These are phyloP conservation scores for Drosophila maculinotata DNA, from an alignment of 2,888 invertebrate genomes.

Conservation along the genomic window DNA sequence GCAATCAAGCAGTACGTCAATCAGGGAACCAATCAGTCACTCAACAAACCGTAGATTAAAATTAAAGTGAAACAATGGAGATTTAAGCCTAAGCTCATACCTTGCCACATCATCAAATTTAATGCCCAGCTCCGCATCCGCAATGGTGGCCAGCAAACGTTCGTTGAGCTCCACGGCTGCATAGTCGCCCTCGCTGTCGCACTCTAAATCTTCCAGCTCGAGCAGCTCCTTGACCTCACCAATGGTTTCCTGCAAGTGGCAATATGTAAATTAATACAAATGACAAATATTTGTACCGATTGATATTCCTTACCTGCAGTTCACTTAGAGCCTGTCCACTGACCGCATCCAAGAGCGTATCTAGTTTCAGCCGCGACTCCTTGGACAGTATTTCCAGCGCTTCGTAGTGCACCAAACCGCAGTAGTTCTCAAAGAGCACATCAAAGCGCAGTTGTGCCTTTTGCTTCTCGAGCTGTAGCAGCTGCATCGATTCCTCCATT, in stretches of 20 bases:
- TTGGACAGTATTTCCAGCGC: constrained; percentile 95
- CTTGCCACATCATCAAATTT: constrained; percentile 88
- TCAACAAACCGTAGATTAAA: too few relatives aligned
- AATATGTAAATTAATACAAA: neutral
- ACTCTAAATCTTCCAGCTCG: constrained; percentile 89
- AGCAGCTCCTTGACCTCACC: constrained; percentile 92
- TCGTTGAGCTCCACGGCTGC: constrained; percentile 87
- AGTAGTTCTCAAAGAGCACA: constrained; percentile 93
- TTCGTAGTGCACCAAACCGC: constrained; percentile 95
- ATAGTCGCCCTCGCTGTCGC: constrained; percentile 85
- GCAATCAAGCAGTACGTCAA: neutral
- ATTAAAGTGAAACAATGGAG: neutral
- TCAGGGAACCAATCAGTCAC: neutral
- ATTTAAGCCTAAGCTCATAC: constrained; percentile 79
- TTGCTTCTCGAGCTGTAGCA: constrained; percentile 77
- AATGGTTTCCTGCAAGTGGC: constrained; percentile 87
- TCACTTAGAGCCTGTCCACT: constrained; percentile 88
- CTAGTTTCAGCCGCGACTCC: constrained; percentile 91
- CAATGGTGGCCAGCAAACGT: constrained; percentile 87
- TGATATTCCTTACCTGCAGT: constrained; percentile 83
- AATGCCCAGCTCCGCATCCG: constrained; percentile 88
- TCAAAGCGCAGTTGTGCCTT: constrained; percentile 89
- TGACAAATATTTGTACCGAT: neutral
- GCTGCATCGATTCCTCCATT: constrained; percentile 79
- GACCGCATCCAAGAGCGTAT: constrained; percentile 87